Evolutionary conservation across 2,113 vertebrate genomes (phyloP), one percentile per base, ranked within the genome.

Genomic region (Alethe diademata): DNA sequence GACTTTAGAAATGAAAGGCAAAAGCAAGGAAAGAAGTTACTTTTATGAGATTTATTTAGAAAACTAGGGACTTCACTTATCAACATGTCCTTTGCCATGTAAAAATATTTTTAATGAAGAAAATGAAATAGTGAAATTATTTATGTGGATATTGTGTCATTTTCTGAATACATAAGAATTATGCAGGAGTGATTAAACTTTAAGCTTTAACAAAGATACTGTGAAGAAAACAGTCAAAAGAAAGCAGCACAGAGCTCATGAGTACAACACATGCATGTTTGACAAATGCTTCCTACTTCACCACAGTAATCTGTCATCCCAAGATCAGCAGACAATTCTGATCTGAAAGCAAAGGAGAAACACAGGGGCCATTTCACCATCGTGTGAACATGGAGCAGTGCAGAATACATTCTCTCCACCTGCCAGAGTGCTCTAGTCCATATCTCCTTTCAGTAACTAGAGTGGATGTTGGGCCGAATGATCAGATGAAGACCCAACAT

Each of bases 401-500:
- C 31, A 73, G 72, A 73, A 78, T 3, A 66, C 33, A 56, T 1
- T 7, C n/a, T 38, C 54, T 80, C 28, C 2, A 8, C 38, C 33
- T 45, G 31, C 14, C 54, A 88, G 51, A 76, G 17, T 1, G 3
- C 40, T 73, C 38, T 43, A 69, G 19, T 45, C 45, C n/a, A 7
- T 5, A 13, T 23, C 61, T 28, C 25, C 42, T 26, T 45, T 26
- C 11, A 28, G 58, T 36, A 88, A 73, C 26, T 3, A 72, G 28
- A 86, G 47, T 3, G 19, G 36, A 69, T 5, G 1, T 3, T 53
- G 54, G 82, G 16, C 8, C 25, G 43, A 60, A 66, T 66, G 12
- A 70, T 33, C 36, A 35, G 9, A 74, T 29, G 12, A 75, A 67
- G 12, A 60, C 25, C 5, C 43, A 72, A 26, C 0, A 0, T 8